Evolutionary conservation across 2,797 vertebrate genomes (phyloP).

Genomic region (Paguma larvata): DNA sequence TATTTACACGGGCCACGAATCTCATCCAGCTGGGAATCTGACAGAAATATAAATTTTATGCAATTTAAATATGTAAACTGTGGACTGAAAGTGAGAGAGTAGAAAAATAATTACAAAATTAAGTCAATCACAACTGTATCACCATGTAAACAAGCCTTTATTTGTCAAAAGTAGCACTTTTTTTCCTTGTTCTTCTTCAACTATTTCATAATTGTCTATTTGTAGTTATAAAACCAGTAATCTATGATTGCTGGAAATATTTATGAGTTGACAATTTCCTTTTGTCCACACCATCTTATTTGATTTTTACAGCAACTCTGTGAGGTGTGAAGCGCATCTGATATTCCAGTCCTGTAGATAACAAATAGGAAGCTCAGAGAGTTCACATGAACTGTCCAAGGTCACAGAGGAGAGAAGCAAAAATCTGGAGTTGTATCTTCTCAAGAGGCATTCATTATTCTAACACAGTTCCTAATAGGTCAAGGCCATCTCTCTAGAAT

Average conservation of each 20-base stretch:
- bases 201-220: not conserved
- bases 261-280: not conserved
- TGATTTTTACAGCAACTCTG: not conserved
- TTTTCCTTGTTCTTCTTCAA: not conserved
- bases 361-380: not conserved
- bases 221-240: not conserved
- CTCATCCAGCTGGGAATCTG: not conserved
- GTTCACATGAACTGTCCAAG: not conserved
- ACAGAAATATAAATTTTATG: slow-evolving; percentile 38
- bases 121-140: not conserved
- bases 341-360: not conserved
- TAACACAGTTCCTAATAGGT: not conserved
- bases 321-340: not conserved
- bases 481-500: not conserved
- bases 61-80: not conserved
- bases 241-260: not conserved
- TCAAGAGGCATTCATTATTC: not conserved
- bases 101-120: slow-evolving; percentile 4
- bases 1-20: not conserved
- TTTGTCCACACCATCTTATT: not conserved
- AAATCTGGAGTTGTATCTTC: not conserved
- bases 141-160: not conserved
- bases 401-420: not conserved
- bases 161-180: not conserved
- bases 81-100: not conserved